Evolutionary conservation across 2,113 vertebrate species (phyloP).

Genomic region (Myotis davidii): DNA sequence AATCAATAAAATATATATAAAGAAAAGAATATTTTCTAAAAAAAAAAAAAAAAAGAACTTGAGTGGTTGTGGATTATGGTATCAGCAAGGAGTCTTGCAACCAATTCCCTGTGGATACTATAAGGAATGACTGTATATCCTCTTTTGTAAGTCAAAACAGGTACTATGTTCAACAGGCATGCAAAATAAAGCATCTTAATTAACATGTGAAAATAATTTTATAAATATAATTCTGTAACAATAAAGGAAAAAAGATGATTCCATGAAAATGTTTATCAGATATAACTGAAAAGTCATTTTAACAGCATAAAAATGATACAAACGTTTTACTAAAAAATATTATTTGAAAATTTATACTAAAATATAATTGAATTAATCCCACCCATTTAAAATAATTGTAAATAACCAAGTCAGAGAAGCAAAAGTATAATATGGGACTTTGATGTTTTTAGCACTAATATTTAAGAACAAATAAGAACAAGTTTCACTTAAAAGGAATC

Average conservation of each 20-base stretch:
- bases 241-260: neutral
- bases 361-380: neutral
- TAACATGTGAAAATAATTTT: slow-evolving; percentile 7
- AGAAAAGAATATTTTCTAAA: too few relatives aligned
- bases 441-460: neutral
- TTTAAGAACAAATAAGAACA: neutral
- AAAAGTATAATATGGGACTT: neutral
- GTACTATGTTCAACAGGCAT: neutral
- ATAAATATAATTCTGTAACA: neutral
- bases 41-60: too few relatives aligned
- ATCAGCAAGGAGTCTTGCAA: neutral
- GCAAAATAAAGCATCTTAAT: slow-evolving; percentile 26
- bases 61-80: neutral
- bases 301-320: slow-evolving; percentile 15
- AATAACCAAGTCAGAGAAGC: neutral
- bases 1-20: too few relatives aligned
- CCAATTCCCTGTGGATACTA: neutral
- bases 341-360: neutral
- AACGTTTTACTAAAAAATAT: neutral
- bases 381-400: neutral
- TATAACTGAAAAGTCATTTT: slow-evolving; percentile 5
- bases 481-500: slow-evolving; percentile 29
- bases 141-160: neutral
- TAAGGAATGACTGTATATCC: neutral
- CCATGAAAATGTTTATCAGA: slow-evolving; percentile 14